Conservation (phyloP, 2,888 invertebrate species). For the Erebia ligea region DNA sequence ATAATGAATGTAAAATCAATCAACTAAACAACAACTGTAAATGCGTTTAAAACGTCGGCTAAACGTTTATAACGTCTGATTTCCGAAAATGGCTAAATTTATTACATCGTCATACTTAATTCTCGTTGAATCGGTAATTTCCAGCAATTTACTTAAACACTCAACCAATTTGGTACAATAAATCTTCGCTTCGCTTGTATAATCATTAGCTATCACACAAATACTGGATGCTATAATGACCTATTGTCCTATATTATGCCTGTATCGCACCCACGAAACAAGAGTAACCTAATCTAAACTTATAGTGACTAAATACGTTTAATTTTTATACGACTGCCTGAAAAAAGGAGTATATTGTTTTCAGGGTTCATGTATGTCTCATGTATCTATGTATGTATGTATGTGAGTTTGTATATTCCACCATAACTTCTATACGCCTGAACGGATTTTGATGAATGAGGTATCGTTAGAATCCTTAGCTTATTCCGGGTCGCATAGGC, state of each 20-base stretch:
- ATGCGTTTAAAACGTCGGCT: constrained; percentile 5
- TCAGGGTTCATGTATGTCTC: no score
- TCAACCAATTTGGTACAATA: constrained; percentile 49
- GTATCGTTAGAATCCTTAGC: no score
- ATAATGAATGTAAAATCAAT: constrained; percentile 13
- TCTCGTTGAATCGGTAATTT: constrained; percentile 31
- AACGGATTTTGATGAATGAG: no score
- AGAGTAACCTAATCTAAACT: constrained; percentile 13
- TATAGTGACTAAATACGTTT: neutral
- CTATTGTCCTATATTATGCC: constrained; percentile 51
- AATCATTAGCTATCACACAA: constrained; percentile 38
- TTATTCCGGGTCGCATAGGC: no score
- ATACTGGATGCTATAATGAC: constrained; percentile 45
- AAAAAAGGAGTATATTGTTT: no score
- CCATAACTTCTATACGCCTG: no score
- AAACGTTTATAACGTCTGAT: constrained; percentile 15
- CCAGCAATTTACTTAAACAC: constrained; percentile 31
- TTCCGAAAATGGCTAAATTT: constrained; percentile 19
- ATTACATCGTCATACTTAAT: constrained; percentile 32
- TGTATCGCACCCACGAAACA: neutral
- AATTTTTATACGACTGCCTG: no score
- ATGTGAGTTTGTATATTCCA: no score
- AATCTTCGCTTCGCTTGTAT: constrained; percentile 50
- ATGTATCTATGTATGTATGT: no score
- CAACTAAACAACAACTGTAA: constrained; percentile 8